phyloP scores from a whole-genome alignment of 1,140 invertebrate genomes.

The Eumeta japonica region DNA sequence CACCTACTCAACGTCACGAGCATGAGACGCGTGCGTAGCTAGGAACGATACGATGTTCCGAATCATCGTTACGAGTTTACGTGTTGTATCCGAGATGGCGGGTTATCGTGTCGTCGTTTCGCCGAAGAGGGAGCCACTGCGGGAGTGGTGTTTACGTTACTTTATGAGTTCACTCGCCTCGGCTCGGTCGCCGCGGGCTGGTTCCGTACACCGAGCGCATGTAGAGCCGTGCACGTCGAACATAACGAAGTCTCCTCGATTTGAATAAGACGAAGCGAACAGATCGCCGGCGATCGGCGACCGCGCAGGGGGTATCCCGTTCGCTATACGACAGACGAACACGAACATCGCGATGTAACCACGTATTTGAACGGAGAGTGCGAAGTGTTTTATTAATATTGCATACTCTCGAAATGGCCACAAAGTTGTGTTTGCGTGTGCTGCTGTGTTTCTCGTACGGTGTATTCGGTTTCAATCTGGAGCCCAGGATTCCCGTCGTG shows the following conservation, averaged over 20 bases:
- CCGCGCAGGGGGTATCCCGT: constrained; percentile 38
- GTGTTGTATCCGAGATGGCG: too few species aligned
- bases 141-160: too few species aligned
- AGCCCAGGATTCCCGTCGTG: constrained; percentile 78
- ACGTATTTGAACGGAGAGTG: neutral
- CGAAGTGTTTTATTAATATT: neutral
- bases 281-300: constrained; percentile 32
- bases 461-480: constrained; percentile 74
- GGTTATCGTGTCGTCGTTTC: too few species aligned
- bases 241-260: too few species aligned
- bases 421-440: constrained; percentile 30
- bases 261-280: neutral
- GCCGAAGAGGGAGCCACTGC: too few species aligned
- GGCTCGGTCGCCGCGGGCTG: constrained; percentile 25
- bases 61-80: too few species aligned
- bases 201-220: constrained; percentile 25
- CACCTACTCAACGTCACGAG: too few species aligned
- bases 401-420: neutral
- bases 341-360: constrained; percentile 35
- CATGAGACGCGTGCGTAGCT: too few species aligned
- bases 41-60: too few species aligned
- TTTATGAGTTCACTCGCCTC: constrained; percentile 51
- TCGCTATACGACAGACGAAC: constrained; percentile 24
- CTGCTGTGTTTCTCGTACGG: constrained; percentile 43
- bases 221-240: constrained; percentile 27